Evolutionary conservation across 2,113 vertebrate species (phyloP), one percentile per base, ranked within the genome.

Genomic region (Myrmophylax atrothorax): DNA sequence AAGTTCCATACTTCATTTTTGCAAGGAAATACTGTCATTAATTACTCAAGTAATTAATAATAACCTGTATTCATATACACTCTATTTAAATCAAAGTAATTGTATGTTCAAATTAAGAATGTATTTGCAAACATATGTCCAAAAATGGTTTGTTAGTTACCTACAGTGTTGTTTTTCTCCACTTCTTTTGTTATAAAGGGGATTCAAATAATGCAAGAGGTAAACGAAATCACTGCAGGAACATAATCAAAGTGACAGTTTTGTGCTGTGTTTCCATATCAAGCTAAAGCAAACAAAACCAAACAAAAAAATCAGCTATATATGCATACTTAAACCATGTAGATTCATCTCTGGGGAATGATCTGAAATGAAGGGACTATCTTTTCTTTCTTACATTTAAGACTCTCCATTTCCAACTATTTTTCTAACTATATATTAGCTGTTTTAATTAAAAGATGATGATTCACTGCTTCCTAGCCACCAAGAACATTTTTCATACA

Each of bases 361-460:
- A 93, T 93, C 64, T 91, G 69, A 90, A 95, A 96, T 91, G 94
- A 84, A 93, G 62, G 64, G 47, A 70, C 64, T 68, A 37, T 91
- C 76, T 87, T 84, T 95, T 60, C 49, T 86, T 79, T 76, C 72
- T 64, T 17, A 1, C 78, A 14, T 72, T 95, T 90, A 56, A 46
- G 42, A 50, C 23, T 94, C 58, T 94, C 49, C 18, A 52, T 88
- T 55, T 84, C 81, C 95, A 94, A 69, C 94, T 95, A 94, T 94
- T 92, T 78, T 93, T 93, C 94, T 91, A 81, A 87, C 93, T 93
- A 47, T 85, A 79, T 96, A 95, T 96, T 94, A 91, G 44, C 81
- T 95, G 74, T 80, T 97, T 91, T 97, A 97, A 98, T 97, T 96
- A 96, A 95, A 96, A 94, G 92, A 92, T 69, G 79, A 77, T 95